Percentiles rank a stretch among this genome's conserved stretches.
Evolutionary conservation across 2,797 vertebrate species (phyloP).

Genomic region (Diplodus puntazzo): DNA sequence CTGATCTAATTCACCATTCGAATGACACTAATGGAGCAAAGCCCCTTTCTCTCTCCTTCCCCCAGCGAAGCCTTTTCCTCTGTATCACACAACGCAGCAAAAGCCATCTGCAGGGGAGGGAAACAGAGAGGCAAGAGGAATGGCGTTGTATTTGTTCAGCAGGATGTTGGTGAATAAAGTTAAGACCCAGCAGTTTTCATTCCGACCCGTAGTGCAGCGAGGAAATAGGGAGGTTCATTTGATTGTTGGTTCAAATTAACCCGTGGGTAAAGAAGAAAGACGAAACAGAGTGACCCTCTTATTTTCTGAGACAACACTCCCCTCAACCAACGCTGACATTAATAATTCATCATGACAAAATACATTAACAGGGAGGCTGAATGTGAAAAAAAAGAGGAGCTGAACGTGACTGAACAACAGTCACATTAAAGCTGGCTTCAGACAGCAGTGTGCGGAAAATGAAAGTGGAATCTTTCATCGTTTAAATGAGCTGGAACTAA

Average conservation of each 20-base stretch:
- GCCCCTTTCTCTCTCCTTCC: constrained; percentile 63
- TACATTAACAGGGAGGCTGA: constrained; percentile 44
- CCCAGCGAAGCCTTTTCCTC: constrained; percentile 63
- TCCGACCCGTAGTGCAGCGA: constrained; percentile 26
- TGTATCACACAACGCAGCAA: constrained; percentile 56
- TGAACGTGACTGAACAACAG: constrained; percentile 34
- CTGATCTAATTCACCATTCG: constrained; percentile 78
- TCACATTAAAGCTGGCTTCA: constrained; percentile 36
- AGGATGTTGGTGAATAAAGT: constrained; percentile 70
- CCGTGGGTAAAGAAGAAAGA: constrained; percentile 53
- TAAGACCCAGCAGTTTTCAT: constrained; percentile 56
- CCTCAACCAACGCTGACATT: constrained; percentile 58
- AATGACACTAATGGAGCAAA: constrained; percentile 74
- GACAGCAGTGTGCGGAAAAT: constrained; percentile 25
- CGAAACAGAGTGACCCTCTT: constrained; percentile 57
- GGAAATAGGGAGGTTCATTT: constrained; percentile 67
- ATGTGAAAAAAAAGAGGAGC: constrained; percentile 14
- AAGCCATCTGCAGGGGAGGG: constrained; percentile 58
- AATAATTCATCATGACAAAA: constrained; percentile 71
- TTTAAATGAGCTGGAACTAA: constrained; percentile 43
- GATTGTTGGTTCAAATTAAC: constrained; percentile 77
- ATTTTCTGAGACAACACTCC: constrained; percentile 73
- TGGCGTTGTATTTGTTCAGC: constrained; percentile 58
- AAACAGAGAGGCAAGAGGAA: constrained; percentile 50
- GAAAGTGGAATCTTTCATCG: constrained; percentile 27